Evolutionary conservation across 2,888 invertebrate species (phyloP), one percentile per base, ranked within the genome.

Genomic region (Rapana venosa): DNA sequence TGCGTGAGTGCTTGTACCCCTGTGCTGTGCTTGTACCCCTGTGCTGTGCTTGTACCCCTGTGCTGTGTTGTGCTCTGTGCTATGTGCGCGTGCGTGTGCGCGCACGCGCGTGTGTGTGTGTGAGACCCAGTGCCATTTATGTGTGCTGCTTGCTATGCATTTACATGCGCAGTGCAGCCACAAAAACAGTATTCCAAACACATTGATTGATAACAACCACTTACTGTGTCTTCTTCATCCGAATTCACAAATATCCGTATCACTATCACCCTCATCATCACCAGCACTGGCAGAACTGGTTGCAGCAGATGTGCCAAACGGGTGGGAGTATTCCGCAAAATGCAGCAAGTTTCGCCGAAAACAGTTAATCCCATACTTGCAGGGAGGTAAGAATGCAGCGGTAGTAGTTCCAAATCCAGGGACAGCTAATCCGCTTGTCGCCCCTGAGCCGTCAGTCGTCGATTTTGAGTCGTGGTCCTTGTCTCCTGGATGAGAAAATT

Each of bases 341-440:
- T 95, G 95, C 86, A 95, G 90, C 61, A 95, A 88, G 89, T 95
- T 95, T 90, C 94, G 95, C 20, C 95, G 90, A 91, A 94, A 95
- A 87, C 95, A 95, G 22, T 92, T 93, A 4, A 93, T 94, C 1
- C 95, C 95, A 92, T 94, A 95, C 91, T 93, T 93, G 89, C 95
- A 95, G 0, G 92, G 91, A 13, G 94, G 94, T 13, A 94, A 90
- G 11, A 61, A 32, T n/a, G 87, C n/a, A 90, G 8, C 20, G 35
- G 17, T 66, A 66, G 20, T 32, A 22, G 2, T 35, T 22, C 79
- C 32, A 20, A 89, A 17, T 87, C 87, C 22, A 74, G 79, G 22
- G 35, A n/a, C n/a, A 15, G 79, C 0, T 79, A 79, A 32, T n/a
- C 74, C 35, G 26, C 66, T 66, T 79, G 35, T 87, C 15, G 91